phyloP scores from a whole-genome alignment of 2,797 vertebrate species.

The Gallinago nigripennis region DNA sequence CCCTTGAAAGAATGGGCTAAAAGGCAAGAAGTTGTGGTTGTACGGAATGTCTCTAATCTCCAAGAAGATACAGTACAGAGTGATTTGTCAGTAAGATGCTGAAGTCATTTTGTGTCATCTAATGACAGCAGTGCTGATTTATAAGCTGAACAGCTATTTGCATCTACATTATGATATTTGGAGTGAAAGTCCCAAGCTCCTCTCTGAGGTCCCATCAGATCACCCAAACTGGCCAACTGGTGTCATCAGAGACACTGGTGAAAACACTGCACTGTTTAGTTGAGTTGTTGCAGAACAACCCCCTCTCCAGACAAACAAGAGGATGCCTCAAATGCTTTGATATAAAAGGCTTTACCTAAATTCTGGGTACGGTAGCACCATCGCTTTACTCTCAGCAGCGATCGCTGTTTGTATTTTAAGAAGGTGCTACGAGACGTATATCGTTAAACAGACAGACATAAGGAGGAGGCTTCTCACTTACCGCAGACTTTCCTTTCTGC shows the following conservation, averaged over 20 bases:
- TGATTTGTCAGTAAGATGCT: neutral
- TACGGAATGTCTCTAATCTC: neutral
- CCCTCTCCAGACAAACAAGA: neutral
- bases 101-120: neutral
- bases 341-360: neutral
- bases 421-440: neutral
- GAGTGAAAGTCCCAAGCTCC: neutral
- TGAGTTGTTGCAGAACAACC: neutral
- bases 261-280: neutral
- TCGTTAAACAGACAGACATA: neutral
- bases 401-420: no score
- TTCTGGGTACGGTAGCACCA: neutral
- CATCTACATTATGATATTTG: neutral
- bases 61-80: rapidly evolving
- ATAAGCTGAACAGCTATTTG: neutral
- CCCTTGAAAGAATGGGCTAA: neutral
- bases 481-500: neutral
- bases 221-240: neutral
- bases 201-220: neutral
- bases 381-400: neutral
- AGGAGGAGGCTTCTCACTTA: neutral
- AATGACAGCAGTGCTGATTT: neutral
- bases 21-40: neutral
- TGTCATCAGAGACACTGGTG: neutral
- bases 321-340: neutral